Conservation (phyloP, 35 echinoderm and acorn worm species). For the Heliocidaris erythrogramma region DNA sequence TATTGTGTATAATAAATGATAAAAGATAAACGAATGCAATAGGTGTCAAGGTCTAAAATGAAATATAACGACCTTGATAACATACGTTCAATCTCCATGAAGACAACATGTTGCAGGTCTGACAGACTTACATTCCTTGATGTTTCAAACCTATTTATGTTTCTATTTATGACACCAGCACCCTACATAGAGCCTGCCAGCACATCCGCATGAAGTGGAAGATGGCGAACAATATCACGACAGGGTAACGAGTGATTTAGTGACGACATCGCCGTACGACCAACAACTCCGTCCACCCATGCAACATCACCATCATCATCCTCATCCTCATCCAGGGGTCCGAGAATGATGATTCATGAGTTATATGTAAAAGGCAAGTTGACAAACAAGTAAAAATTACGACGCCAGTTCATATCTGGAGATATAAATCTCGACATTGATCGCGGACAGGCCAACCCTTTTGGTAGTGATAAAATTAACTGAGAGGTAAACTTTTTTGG, state of each 20-base stretch:
- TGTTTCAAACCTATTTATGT: neutral
- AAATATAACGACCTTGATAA: too few species aligned
- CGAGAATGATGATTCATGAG: conserved; percentile 30
- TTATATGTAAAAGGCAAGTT: conserved; percentile 45
- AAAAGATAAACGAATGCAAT: too few species aligned
- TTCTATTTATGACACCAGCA: neutral
- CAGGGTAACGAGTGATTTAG: neutral
- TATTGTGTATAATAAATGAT: too few species aligned
- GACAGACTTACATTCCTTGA: too few species aligned
- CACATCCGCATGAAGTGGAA: neutral
- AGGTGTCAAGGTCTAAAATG: too few species aligned
- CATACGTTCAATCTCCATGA: too few species aligned
- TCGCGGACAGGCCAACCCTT: neutral
- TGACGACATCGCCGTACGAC: neutral
- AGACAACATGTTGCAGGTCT: too few species aligned
- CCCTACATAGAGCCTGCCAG: neutral
- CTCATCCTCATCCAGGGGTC: neutral
- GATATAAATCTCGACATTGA: conserved; percentile 40
- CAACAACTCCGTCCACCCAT: neutral
- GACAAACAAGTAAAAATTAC: conserved; percentile 57
- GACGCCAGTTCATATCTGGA: conserved; percentile 6
- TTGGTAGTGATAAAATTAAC: neutral
- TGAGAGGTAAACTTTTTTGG: neutral
- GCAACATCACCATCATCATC: neutral
- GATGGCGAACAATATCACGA: neutral